Conservation (phyloP, 35 echinoderm and acorn worm species). For the Heliocidaris tuberculata region DNA sequence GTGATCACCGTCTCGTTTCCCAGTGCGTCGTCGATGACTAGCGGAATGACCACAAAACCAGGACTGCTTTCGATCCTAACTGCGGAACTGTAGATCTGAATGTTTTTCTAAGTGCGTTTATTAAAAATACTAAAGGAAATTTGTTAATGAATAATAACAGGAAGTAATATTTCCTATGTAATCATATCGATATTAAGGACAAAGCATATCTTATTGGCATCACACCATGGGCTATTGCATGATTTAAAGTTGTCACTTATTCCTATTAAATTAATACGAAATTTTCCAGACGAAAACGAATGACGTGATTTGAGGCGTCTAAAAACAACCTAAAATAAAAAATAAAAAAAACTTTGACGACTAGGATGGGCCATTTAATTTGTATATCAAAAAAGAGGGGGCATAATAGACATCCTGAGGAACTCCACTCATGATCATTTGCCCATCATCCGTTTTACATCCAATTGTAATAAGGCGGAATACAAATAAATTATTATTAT, state of each 20-base stretch:
- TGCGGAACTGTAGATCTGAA: conserved; percentile 16
- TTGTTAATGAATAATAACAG: neutral
- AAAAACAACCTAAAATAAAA: too few species aligned
- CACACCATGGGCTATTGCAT: neutral
- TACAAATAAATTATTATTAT: too few species aligned
- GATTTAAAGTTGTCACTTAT: neutral
- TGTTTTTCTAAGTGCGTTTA: neutral
- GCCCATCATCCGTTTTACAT: too few species aligned
- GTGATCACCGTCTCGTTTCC: conserved; percentile 23
- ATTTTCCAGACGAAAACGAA: too few species aligned
- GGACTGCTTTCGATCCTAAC: neutral
- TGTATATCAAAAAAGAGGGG: too few species aligned
- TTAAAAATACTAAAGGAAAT: neutral
- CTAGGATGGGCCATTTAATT: too few species aligned
- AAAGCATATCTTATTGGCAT: too few species aligned
- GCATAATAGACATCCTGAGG: too few species aligned
- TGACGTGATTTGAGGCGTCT: too few species aligned
- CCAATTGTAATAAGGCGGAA: too few species aligned
- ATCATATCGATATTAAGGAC: neutral
- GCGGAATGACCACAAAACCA: neutral
- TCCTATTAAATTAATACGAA: neutral
- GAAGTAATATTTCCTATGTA: neutral
- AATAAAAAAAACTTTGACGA: too few species aligned
- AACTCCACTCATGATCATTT: too few species aligned
- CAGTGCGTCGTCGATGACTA: neutral